Base-by-base conservation (phyloP, 2,797 vertebrate species). In the Champsocephalus gunnari region DNA sequence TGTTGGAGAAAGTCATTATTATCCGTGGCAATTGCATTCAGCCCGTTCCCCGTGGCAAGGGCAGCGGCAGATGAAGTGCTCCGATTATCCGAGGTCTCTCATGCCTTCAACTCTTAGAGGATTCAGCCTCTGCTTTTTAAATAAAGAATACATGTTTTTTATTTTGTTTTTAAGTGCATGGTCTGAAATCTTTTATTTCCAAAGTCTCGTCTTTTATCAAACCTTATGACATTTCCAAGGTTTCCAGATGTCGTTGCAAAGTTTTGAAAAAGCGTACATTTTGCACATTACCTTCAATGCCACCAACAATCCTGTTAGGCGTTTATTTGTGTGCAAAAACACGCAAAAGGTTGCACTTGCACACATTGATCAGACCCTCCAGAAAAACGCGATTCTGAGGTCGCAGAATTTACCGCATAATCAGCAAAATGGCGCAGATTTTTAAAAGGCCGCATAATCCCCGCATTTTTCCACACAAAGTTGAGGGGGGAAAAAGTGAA, bases 1-100 rank as follows among this genome's bases (percentile, higher is more conserved):
- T 80, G 56, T 69, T 75, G 77, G 68, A 85, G 67, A 83, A 80
- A 76, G 66, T 76, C 57, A 71, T 83, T 80, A 83, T 88, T 75
- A 81, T 88, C 69, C 54, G 32, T 49, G 48, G 71, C 77, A 79
- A 71, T 51, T 80, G 44, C 66, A 50, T 75, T 86, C 61, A 60
- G 47, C 72, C 50, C 41, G 47, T 80, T 74, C 67, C 84, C 81
- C 9, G 48, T 57, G 72, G 89, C 82, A 87, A 89, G 81, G 85
- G 73, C 79, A 76, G 44, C 9, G 16, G 44, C 73, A 75, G 75
- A 85, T 82, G 50, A 74, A 79, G 58, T 64, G 56, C 62, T 63
- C 44, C 4, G 47, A 79, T 84, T 79, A 83, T 77, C 71, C 66
- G 49, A 28, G 64, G 57, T 79, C 73, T 75, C 71, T 79, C 70